Evolutionary conservation across 2,888 invertebrate genomes (phyloP).

Genomic region (Linnaemya tessellans): DNA sequence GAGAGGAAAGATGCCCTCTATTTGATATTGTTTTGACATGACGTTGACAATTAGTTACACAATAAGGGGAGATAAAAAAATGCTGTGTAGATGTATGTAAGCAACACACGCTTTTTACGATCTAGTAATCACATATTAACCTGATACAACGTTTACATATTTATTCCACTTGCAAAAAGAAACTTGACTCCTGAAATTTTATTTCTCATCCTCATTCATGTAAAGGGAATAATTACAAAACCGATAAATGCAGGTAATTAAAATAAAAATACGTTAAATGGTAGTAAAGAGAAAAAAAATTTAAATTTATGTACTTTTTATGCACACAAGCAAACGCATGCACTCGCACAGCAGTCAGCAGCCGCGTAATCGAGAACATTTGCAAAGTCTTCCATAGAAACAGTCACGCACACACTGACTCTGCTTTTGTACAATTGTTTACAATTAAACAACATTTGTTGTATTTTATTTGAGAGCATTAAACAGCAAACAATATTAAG

Average conservation of each 20-base stretch:
- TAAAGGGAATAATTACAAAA: slow-evolving; percentile 15
- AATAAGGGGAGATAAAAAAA: too few species aligned
- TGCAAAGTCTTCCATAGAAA: neutral
- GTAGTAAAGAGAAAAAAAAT: neutral
- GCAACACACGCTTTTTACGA: neutral
- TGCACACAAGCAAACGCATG: too few species aligned
- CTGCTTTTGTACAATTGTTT: slow-evolving; percentile 8
- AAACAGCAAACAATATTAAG: slow-evolving; percentile 34
- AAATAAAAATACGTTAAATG: slow-evolving; percentile 13
- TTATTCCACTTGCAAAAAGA: neutral
- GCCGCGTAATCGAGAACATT: neutral
- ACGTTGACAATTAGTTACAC: too few species aligned
- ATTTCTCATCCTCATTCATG: neutral
- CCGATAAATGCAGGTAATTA: slow-evolving; percentile 42
- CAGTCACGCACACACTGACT: neutral
- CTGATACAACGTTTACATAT: neutral
- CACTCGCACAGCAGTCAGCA: neutral
- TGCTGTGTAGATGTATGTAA: too few species aligned
- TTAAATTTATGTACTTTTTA: neutral
- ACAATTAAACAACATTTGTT: slow-evolving; percentile 50
- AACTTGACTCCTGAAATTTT: neutral
- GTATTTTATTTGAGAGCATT: slow-evolving; percentile 33
- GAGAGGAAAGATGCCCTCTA: too few species aligned
- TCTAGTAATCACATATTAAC: neutral
- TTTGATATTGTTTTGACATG: too few species aligned